These are phyloP conservation scores for Poecilia gillii DNA, from an alignment of 2,797 vertebrate species.

Conservation along the genomic window DNA sequence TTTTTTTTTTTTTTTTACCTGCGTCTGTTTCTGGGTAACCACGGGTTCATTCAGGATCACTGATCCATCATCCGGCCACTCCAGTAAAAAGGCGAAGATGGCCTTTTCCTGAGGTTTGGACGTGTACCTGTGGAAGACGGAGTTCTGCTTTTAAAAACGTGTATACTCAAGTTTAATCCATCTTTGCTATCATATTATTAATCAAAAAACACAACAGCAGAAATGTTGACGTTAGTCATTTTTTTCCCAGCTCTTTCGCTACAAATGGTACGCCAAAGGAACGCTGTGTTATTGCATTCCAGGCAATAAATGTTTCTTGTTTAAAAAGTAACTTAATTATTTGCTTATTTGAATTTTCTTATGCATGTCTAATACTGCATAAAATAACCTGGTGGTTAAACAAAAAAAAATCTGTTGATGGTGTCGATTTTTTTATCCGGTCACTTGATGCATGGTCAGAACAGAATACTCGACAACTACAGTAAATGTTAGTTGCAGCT, in stretches of 20 bases:
- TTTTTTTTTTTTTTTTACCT: constrained; percentile 77
- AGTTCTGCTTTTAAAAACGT: background rate
- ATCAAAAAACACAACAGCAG: background rate
- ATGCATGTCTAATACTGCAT: background rate
- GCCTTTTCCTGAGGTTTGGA: constrained; percentile 77
- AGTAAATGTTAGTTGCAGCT: background rate
- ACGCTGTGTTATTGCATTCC: background rate
- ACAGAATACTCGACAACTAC: background rate
- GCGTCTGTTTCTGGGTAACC: constrained; percentile 72
- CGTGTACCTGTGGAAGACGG: constrained; percentile 86
- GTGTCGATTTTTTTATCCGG: background rate
- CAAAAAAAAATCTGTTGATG: no score
- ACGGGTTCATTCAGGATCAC: constrained; percentile 84
- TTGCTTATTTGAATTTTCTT: background rate
- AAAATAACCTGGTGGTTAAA: background rate
- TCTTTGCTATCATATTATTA: background rate
- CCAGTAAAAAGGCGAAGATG: constrained; percentile 87
- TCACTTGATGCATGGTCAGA: background rate
- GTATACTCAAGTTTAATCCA: background rate
- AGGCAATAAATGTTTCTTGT: background rate
- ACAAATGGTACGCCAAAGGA: background rate
- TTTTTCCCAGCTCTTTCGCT: no score
- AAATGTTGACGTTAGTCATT: background rate
- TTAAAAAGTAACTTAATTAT: background rate
- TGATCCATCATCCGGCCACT: constrained; percentile 84